Evolutionary conservation across 2,113 vertebrate species (phyloP), one percentile per base, ranked within the genome.

Genomic region (Clupea harengus): DNA sequence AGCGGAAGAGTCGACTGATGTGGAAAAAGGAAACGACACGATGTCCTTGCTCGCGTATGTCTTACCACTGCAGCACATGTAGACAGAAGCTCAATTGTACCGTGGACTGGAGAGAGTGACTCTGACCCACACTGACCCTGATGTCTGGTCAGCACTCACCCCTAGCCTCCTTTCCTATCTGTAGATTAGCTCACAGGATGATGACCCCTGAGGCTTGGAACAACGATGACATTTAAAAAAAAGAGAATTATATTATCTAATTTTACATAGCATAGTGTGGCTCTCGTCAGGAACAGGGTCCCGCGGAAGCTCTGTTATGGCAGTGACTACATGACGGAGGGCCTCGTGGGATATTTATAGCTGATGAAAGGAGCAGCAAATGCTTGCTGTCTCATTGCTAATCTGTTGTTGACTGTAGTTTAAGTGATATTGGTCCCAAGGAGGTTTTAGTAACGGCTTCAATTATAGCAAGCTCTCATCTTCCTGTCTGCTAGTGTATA

Each of bases 361-460:
- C 44, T 3, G 45, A 45, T 82, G 80, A 80, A 82, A 46, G 45
- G 46, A 88, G 46, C 85, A 72, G 28, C 67, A 84, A 54, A 86
- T 47, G 45, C 64, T 83, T 67, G 32, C 64, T 83, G 82, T 82
- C 84, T 84, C n/a, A 20, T 50, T 87, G 82, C 50, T 85, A 85
- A 86, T 85, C 84, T 82, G 81, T 86, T 90, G 90, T 84, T 88
- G 84, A 87, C 82, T 88, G 82, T 88, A 88, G 89, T 84, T 82
- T n/a, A 84, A 89, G 81, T 83, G 81, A 83, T 88, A 86, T 82
- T 88, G 50, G 80, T 87, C 86, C 85, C 64, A 64, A 91, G 83
- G 81, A 89, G 81, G 86, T 13, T 85, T 28, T 81, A 85, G 85
- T 82, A 54, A 72, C 67, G 60, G 82, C 20, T 67, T 83, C 52